phyloP scores from a whole-genome alignment of 2,888 invertebrate species.

The Blastobasis lacticolella region DNA sequence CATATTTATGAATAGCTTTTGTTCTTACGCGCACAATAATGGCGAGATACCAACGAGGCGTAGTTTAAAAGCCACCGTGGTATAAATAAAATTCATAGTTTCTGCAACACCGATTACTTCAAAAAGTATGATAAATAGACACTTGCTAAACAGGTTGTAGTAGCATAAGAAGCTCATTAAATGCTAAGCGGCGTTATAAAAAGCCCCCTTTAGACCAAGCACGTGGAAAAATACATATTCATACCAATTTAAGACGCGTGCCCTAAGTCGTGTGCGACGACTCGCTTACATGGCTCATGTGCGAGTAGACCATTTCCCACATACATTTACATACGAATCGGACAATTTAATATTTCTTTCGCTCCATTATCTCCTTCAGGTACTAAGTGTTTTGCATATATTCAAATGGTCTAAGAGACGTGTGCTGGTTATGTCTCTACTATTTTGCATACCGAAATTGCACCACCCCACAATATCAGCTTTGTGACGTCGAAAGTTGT shows the following conservation, averaged over 20 bases:
- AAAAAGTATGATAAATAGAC: no score
- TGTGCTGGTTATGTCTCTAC: constrained; percentile 39
- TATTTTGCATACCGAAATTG: constrained; percentile 36
- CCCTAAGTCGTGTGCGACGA: constrained; percentile 31
- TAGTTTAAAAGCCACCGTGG: constrained; percentile 15
- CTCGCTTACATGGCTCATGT: constrained; percentile 29
- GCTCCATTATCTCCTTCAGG: constrained; percentile 52
- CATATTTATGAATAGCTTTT: constrained; percentile 66
- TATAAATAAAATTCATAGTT: not conserved
- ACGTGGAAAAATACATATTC: constrained; percentile 7
- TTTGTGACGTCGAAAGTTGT: no score
- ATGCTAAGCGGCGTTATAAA: no score
- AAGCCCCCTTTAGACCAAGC: not conserved
- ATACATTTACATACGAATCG: constrained; percentile 59
- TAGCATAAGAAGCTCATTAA: no score
- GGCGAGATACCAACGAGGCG: constrained; percentile 32
- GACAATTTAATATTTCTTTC: constrained; percentile 56
- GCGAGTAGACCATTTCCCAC: constrained; percentile 50
- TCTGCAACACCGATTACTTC: no score
- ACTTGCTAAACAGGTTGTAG: no score
- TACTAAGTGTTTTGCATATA: constrained; percentile 58
- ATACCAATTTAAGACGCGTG: constrained; percentile 27
- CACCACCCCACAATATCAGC: constrained; percentile 16
- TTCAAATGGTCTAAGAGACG: constrained; percentile 51
- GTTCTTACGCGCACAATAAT: constrained; percentile 62